Conservation (phyloP, 2,797 vertebrate species). For the Jordanella pulchra region DNA sequence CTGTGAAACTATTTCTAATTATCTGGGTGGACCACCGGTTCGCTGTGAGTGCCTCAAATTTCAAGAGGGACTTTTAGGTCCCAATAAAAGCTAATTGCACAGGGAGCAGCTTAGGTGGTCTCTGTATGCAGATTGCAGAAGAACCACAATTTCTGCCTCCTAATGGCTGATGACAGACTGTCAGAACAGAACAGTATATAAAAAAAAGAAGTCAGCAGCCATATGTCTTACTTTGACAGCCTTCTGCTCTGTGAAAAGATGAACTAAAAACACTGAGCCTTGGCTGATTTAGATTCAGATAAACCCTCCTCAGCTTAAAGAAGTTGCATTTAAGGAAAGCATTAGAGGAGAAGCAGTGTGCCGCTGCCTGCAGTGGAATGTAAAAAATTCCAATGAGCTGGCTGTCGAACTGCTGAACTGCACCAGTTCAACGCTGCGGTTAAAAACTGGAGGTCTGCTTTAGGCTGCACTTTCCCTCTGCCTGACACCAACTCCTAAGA, state of each 20-base stretch:
- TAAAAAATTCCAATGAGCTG: constrained; percentile 69
- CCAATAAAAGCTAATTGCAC: constrained; percentile 42
- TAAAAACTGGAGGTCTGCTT: constrained; percentile 64
- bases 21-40: constrained; percentile 49
- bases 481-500: constrained; percentile 37
- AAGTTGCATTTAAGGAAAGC: constrained; percentile 42
- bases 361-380: constrained; percentile 67
- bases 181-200: constrained; percentile 20
- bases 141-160: constrained; percentile 15
- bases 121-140: constrained; percentile 29
- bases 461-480: constrained; percentile 69
- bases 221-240: constrained; percentile 13
- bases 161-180: constrained; percentile 4
- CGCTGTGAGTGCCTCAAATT: constrained; percentile 53
- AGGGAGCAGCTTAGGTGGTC: constrained; percentile 61
- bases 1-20: constrained; percentile 40
- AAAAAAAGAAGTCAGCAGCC: background rate
- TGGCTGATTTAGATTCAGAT: constrained; percentile 32
- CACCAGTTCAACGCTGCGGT: constrained; percentile 48
- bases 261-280: constrained; percentile 17
- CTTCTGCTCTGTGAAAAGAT: constrained; percentile 21
- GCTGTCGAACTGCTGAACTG: constrained; percentile 57
- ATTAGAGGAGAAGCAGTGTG: constrained; percentile 43
- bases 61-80: constrained; percentile 29
- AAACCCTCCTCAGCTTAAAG: constrained; percentile 30